Evolutionary conservation across 2,797 vertebrate species (phyloP), one percentile per base, ranked within the genome.

Genomic region (Oreochromis grahami): DNA sequence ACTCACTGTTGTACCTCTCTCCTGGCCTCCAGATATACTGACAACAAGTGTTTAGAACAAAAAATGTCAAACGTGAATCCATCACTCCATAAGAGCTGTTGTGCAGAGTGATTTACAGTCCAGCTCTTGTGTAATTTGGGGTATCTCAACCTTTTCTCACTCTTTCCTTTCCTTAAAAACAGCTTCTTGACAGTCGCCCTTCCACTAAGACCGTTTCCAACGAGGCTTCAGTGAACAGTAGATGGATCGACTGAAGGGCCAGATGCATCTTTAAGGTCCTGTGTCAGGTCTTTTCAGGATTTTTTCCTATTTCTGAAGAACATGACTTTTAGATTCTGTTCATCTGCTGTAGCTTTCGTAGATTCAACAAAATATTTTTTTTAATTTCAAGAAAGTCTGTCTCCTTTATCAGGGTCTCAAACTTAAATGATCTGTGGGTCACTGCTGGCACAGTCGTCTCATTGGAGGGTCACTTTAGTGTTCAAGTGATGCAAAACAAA

Each of bases 1-100:
- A 0, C 58, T 60, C 32, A 36, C 2, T 0, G 58, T 3, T 60
- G 17, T n/a, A 60, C 17, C 58, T 63, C 17, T 63, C 58, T 36
- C 32, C 58, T 36, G 32, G 36, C 32, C 32, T n/a, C 32, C 32
- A 36, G 9, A 36, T 7, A 63, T 63, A 7, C 58, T 2, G 32
- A 63, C 58, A 60, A 5, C 17, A n/a, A 63, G 58, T 63, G 34
- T 17, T 56, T 32, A 17, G 14, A 32, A 58, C 55, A 7, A 15
- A 32, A 17, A 58, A 32, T 55, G 10, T 55, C 12, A 24, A 14
- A 26, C 8, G 32, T 32, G 55, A 9, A 6, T 32, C 15, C 26
- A 58, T 32, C 14, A 9, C 14, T 58, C 55, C 8, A 58, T 17
- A 5, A 58, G 5, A 32, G 26, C 5, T 17, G 14, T 17, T 55